phyloP scores from a whole-genome alignment of 2,113 vertebrate species.

The Zootoca vivipara region DNA sequence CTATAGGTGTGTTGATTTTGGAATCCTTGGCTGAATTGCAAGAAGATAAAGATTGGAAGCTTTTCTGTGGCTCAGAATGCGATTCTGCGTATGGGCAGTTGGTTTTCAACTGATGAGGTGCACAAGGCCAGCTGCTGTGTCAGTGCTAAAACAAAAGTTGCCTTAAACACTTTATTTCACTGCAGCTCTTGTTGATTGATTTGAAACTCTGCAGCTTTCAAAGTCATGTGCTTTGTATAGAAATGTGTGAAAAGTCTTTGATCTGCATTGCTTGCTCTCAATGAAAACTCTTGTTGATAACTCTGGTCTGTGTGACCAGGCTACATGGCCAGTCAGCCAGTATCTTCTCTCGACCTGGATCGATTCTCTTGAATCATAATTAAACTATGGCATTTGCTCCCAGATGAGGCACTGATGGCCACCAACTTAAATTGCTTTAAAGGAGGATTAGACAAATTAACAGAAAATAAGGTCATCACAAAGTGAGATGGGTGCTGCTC shows the following conservation, averaged over 20 bases:
- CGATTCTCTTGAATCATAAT: background rate
- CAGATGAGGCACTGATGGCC: too few relatives aligned
- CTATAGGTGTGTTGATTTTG: background rate
- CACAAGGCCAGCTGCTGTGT: background rate
- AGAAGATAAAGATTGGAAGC: background rate
- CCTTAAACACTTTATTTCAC: background rate
- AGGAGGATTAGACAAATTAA: too few relatives aligned
- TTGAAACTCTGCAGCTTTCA: background rate
- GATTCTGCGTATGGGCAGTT: background rate
- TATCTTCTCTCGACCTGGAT: background rate
- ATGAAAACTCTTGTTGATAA: background rate
- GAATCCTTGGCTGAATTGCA: background rate
- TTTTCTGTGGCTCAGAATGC: background rate
- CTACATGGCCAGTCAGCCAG: background rate
- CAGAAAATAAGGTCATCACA: too few relatives aligned
- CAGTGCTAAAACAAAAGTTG: background rate
- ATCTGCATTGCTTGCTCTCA: background rate
- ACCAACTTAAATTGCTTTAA: too few relatives aligned
- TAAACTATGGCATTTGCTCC: too few relatives aligned
- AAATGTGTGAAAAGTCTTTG: background rate
- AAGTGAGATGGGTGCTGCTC: too few relatives aligned
- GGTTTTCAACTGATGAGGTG: background rate
- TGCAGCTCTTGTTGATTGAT: background rate
- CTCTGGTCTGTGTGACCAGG: background rate
- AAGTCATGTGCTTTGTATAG: background rate